phyloP scores from a whole-genome alignment of 2,113 vertebrate species.

The Sylvicapra grimmia region DNA sequence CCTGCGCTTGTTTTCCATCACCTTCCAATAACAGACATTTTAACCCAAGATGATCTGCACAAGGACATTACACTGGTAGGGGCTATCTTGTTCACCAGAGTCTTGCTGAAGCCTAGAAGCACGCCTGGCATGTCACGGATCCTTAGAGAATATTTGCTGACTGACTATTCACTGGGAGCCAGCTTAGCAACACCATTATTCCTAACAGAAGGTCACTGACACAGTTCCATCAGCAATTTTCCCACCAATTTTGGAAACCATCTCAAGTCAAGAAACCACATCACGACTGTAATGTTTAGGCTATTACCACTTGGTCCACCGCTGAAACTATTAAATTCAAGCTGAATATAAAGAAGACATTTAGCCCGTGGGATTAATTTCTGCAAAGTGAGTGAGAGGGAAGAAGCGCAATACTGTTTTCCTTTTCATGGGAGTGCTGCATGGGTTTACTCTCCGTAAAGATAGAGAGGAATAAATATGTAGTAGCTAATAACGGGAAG shows the following conservation, averaged over 20 bases:
- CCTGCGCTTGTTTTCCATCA: not conserved
- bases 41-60: not conserved
- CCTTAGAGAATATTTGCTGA: conserved; percentile 32
- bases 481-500: not conserved
- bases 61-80: not conserved
- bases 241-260: not conserved
- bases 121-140: not conserved
- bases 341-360: not conserved
- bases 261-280: conserved; percentile 1
- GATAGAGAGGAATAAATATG: not conserved
- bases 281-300: not conserved
- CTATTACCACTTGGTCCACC: not conserved
- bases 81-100: not conserved
- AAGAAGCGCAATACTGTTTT: conserved; percentile 13
- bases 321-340: not conserved
- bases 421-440: not conserved
- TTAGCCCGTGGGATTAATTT: not conserved
- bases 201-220: not conserved
- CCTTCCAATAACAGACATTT: not conserved
- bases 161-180: not conserved
- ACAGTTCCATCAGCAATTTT: not conserved
- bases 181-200: not conserved
- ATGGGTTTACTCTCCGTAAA: not conserved
- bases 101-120: not conserved
- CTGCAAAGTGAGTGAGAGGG: not conserved